These are phyloP conservation scores for Rosalia funebris DNA, from an alignment of 2,888 invertebrate species.

Conservation along the genomic window DNA sequence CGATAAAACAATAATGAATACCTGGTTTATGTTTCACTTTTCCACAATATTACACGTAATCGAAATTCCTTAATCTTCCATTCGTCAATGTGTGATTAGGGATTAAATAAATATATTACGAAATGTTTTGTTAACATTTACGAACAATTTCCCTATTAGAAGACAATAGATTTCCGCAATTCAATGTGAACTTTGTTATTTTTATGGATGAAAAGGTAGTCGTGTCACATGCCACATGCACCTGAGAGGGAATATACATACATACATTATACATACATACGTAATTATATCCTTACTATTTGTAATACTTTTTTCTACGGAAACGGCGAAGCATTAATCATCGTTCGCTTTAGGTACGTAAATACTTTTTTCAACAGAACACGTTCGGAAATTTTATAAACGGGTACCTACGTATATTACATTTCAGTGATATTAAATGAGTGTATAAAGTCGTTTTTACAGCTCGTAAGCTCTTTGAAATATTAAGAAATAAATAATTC, in stretches of 20 bases:
- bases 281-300: conserved; percentile 19
- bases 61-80: too few relatives aligned
- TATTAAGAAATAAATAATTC: too few relatives aligned
- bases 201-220: conserved; percentile 18
- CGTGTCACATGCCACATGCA: conserved; percentile 22
- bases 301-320: conserved; percentile 14
- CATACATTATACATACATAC: conserved; percentile 15
- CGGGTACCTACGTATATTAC: too few relatives aligned
- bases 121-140: neutral
- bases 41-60: too few relatives aligned
- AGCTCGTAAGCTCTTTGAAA: too few relatives aligned
- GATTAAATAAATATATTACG: neutral
- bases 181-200: conserved; percentile 10
- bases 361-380: neutral
- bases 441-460: too few relatives aligned
- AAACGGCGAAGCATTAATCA: conserved; percentile 3
- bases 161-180: conserved; percentile 1
- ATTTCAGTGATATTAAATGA: too few relatives aligned
- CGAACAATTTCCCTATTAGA: neutral
- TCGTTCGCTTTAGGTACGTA: neutral
- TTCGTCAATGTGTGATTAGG: too few relatives aligned
- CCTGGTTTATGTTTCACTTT: too few relatives aligned
- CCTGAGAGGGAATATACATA: conserved; percentile 17
- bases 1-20: too few relatives aligned
- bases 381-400: too few relatives aligned